Evolutionary conservation across 2,797 vertebrate species (phyloP), one percentile per base, ranked within the genome.

Genomic region (Sphenodon punctatus): DNA sequence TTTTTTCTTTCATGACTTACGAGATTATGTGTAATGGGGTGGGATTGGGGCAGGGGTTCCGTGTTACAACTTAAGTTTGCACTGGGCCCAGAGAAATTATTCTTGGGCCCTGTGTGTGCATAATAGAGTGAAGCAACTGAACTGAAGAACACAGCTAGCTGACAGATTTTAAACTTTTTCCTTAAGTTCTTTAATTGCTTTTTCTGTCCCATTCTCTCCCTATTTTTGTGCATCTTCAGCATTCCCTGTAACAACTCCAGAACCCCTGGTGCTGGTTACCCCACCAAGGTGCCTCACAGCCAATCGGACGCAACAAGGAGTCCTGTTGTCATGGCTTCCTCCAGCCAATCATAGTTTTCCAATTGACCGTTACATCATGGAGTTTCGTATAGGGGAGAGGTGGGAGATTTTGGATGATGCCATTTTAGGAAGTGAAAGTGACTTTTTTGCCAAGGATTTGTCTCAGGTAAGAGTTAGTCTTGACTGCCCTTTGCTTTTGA

Each of bases 261-360:
- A 99, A 97, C 98, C 99, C 94, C 97, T 98, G 97, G 97, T 99
- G 98, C 98, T 99, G 97, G 97, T 99, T 96, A 98, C 98, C 96
- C 98, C 99, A 98, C 99, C 98, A 92, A 97, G 98, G 97, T 99
- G 99, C 98, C 99, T 99, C 97, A 99, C 97, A 97, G 99, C 98
- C 96, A 99, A 99, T 92, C 97, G 99, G 96, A 99, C 98, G 89
- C 98, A 98, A 96, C 99, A 99, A 94, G 99, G 99, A 90, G 98
- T 99, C 90, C 97, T 99, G 86, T 95, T 99, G 92, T 98, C 98
- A 6, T 99, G 99, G 99, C 98, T 99, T 85, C 98, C 98, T 76
- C 98, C 99, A 14, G 97, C 97, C 92, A 99, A 99, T 95, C 99
- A 99, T 96, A 98, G 96, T 90, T 99, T 98, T 65, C 98, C 98